Base-by-base conservation (phyloP, 2,888 invertebrate genomes). In the Netelia melanura region DNA sequence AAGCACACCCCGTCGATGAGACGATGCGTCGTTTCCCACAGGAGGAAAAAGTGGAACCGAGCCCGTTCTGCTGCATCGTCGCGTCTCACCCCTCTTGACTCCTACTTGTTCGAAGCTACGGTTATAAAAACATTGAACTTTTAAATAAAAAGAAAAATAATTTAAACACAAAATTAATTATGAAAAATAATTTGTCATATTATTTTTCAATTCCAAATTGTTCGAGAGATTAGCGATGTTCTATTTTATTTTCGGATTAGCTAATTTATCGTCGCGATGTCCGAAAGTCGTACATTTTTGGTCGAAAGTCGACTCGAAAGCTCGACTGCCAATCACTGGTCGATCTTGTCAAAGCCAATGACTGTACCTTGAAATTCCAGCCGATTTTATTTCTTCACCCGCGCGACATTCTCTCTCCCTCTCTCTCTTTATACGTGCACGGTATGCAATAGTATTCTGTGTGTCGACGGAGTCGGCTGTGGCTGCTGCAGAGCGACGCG, bases 21-120 rank as follows among this genome's bases (percentile, higher is more conserved):
- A 83, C 62, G 71, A 79, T 67, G 71, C 65, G 67, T 58, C 65
- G 58, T 43, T 79, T 79, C 43, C 74, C 82, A 56, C 68, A 71
- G 21, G 62, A 72, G 62, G 38, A 67, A 64, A 58, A 85, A 71
- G 8, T 38, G 75, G 83, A 71, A 71, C 64, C 65, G 44, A 79
- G 82, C 85, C 71, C 62, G 52, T 61, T 78, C 72, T 76, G 68
- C 74, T 81, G 84, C 84, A 78, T 75, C 84, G 84, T 64, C 81
- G 81, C 74, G 72, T 71, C 48, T 74, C 76, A 75, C 77, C 81
- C 81, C 6, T 38, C 38, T 82, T 56, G 61, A 82, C 74, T 70
- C 58, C 44, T 52, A 84, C 72, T 6, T 11, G 48, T 2, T 48
- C 14, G 48, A 48, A 11, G 48, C 14, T 48, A 14, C 14, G 14